A percentile compares a stretch with the other conserved stretches of the same genome.
phyloP scores from a whole-genome alignment of 2,113 vertebrate species.

The Monarcha castaneiventris region DNA sequence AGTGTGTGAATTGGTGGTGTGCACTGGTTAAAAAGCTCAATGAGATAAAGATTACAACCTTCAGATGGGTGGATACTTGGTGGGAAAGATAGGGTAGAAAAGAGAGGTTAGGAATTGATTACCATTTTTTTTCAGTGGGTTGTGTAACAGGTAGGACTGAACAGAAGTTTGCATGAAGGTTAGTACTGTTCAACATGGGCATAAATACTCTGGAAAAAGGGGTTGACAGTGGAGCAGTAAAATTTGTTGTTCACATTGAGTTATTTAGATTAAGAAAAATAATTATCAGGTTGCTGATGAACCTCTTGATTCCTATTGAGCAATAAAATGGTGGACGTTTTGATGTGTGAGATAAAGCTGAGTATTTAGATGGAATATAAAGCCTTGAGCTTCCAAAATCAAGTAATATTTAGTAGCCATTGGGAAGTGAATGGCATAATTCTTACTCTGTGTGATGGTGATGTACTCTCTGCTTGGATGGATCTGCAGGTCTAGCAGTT shows the following conservation, averaged over 20 bases:
- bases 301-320: neutral
- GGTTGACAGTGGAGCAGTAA: fast-evolving
- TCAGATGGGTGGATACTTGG: neutral
- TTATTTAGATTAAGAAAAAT: neutral
- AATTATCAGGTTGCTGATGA: neutral
- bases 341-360: neutral
- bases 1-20: neutral
- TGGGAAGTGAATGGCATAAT: neutral
- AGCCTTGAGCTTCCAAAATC: neutral
- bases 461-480: neutral
- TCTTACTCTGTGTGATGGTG: neutral
- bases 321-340: neutral
- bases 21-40: neutral
- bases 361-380: neutral
- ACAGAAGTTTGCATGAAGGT: neutral
- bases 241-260: neutral
- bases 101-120: neutral
- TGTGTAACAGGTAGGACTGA: neutral
- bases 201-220: neutral
- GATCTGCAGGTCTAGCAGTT: neutral
- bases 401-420: neutral
- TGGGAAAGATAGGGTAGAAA: neutral
- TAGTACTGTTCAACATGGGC: neutral
- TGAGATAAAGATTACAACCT: neutral
- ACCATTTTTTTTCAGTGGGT: neutral